Evolutionary conservation across 2,888 invertebrate species (phyloP).

Genomic region (Melinaea menophilus): DNA sequence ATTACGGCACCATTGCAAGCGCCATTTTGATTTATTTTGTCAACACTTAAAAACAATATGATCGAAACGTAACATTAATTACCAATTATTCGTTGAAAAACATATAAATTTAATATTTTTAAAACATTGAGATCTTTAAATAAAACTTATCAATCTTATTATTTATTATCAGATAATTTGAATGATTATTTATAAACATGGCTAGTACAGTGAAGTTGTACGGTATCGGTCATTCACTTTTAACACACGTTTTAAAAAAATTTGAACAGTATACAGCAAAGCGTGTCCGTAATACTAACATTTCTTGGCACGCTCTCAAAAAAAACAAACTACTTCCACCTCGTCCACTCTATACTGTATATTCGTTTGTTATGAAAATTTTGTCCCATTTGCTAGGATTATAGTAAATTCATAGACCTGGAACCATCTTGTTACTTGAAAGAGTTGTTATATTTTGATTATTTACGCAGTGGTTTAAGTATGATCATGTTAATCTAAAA

Average conservation of each 20-base stretch:
- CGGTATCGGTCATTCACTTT: slow-evolving; percentile 63
- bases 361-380: slow-evolving; percentile 7
- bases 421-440: background rate
- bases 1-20: too few relatives aligned
- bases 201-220: slow-evolving; percentile 25
- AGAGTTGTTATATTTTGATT: background rate
- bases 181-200: slow-evolving; percentile 2
- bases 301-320: slow-evolving; percentile 59
- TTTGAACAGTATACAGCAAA: slow-evolving; percentile 31
- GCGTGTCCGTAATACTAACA: slow-evolving; percentile 43
- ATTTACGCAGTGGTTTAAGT: background rate
- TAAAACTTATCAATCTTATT: slow-evolving; percentile 16
- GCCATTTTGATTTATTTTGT: too few relatives aligned
- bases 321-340: slow-evolving; percentile 37
- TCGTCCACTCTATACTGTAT: slow-evolving; percentile 10
- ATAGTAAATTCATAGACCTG: background rate
- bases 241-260: slow-evolving; percentile 41
- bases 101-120: too few relatives aligned
- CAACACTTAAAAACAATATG: too few relatives aligned
- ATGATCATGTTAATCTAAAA: too few relatives aligned
- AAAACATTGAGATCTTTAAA: slow-evolving; percentile 7
- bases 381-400: background rate
- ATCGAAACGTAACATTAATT: too few relatives aligned
- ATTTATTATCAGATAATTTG: background rate
- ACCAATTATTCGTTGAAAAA: too few relatives aligned